These are phyloP conservation scores for Aelia acuminata DNA, from an alignment of 2,888 invertebrate genomes.

Conservation along the genomic window DNA sequence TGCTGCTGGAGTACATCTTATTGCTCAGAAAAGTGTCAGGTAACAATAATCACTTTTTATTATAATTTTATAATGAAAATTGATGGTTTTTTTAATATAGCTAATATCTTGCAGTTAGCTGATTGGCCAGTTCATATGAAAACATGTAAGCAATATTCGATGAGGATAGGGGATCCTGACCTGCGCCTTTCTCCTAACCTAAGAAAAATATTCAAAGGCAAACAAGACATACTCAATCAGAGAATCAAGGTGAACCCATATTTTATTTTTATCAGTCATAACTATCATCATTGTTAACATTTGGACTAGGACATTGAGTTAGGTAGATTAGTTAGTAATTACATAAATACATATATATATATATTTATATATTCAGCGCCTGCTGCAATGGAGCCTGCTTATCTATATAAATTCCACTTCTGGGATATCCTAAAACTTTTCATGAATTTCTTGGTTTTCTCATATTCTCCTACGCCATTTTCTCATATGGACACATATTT, in stretches of 20 bases:
- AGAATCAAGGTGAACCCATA: neutral
- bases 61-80: neutral
- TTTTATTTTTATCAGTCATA: neutral
- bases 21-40: slow-evolving; percentile 89
- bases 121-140: slow-evolving; percentile 60
- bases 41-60: neutral
- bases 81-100: neutral
- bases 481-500: too few relatives aligned
- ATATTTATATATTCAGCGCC: too few relatives aligned
- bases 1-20: slow-evolving; percentile 98
- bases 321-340: too few relatives aligned
- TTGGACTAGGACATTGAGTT: too few relatives aligned
- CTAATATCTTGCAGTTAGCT: slow-evolving; percentile 55
- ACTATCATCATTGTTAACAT: neutral
- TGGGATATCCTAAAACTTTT: too few relatives aligned
- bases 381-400: too few relatives aligned
- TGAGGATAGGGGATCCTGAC: slow-evolving; percentile 60
- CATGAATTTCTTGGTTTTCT: too few relatives aligned
- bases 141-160: slow-evolving; percentile 61
- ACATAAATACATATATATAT: too few relatives aligned
- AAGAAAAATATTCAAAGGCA: neutral
- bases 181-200: slow-evolving; percentile 55
- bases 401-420: too few relatives aligned
- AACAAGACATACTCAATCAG: neutral
- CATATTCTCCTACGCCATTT: too few relatives aligned